Evolutionary conservation across 1,140 invertebrate species (phyloP), one percentile per base, ranked within the genome.

Genomic region (Andrena cerasifolii): DNA sequence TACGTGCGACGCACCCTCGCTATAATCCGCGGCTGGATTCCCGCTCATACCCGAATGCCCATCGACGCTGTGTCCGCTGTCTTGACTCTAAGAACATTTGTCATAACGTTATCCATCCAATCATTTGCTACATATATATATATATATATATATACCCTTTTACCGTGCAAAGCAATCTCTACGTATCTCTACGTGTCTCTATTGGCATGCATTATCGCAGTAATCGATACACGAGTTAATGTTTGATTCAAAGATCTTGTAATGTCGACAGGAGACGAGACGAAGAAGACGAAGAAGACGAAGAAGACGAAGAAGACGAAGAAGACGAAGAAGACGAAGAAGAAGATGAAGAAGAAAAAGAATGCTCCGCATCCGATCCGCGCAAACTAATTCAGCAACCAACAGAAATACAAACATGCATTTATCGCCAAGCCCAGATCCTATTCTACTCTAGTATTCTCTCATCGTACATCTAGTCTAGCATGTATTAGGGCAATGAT

Each of bases 21-120:
- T 98, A 90, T 99, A 99, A 93, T 99, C 98, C 3, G 98, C 97
- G 7, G 98, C 97, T 10, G 98, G 98, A 93, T 98, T 98, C 54
- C 95, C 95, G 24, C 94, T 93, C 79, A 94, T 94, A 33, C 94
- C 92, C n/a, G 94, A 94, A 24, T 95, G 84, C 26, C 90, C 87
- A 53, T 93, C 92, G 71, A 93, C 90, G 33, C 66, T 81, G 65
- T 91, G 91, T 36, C 90, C 89, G n/a, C n/a, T n/a, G 54, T 93
- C 92, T 79, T 89, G 90, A 87, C 85, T 93, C 94, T 88, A 90
- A 89, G 47, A 83, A 79, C 54, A n/a, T 66, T 78, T 76, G 47
- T 53, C 14, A 40, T 10, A n/a, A 40, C 36, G 49, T 47, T 68
- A 76, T 68, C 16, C 16, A 26, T 36, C 18, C 10, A 7, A 21